Evolutionary conservation across 2,888 invertebrate species (phyloP).

Genomic region (Notocelia uddmanniana): DNA sequence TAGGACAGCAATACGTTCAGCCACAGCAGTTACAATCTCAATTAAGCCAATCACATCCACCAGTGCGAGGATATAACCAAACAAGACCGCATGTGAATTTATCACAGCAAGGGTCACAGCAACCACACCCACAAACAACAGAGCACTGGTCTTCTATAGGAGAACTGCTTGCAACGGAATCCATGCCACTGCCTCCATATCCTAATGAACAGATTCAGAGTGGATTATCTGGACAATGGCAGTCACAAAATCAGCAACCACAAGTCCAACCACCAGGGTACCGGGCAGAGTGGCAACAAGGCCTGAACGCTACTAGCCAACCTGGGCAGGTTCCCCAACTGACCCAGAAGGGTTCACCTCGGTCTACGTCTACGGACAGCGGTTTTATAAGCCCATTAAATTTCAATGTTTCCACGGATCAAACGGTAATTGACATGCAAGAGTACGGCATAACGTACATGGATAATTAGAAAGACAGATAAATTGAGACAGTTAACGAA

Average conservation of each 20-base stretch:
- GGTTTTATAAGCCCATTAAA: constrained; percentile 41
- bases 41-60: constrained; percentile 3
- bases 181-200: not conserved
- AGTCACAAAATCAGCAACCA: constrained; percentile 3
- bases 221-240: constrained; percentile 3
- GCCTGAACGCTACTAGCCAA: not conserved
- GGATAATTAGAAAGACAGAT: constrained; percentile 26
- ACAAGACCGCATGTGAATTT: not conserved
- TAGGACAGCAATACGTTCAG: constrained; percentile 1
- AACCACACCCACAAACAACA: not conserved
- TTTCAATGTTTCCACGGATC: constrained; percentile 29
- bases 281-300: constrained; percentile 21
- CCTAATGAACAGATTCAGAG: not conserved
- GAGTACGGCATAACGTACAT: not conserved
- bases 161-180: constrained; percentile 1
- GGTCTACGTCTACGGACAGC: constrained; percentile 37
- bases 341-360: constrained; percentile 17
- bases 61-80: not conserved
- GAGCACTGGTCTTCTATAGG: constrained; percentile 2
- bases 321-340: constrained; percentile 3
- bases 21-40: not conserved
- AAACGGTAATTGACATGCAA: constrained; percentile 26
- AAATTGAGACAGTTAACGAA: not conserved
- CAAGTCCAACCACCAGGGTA: constrained; percentile 2
- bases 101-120: constrained; percentile 13